Base-by-base conservation (phyloP, 2,797 vertebrate species). In the Diglossa cyanea region DNA sequence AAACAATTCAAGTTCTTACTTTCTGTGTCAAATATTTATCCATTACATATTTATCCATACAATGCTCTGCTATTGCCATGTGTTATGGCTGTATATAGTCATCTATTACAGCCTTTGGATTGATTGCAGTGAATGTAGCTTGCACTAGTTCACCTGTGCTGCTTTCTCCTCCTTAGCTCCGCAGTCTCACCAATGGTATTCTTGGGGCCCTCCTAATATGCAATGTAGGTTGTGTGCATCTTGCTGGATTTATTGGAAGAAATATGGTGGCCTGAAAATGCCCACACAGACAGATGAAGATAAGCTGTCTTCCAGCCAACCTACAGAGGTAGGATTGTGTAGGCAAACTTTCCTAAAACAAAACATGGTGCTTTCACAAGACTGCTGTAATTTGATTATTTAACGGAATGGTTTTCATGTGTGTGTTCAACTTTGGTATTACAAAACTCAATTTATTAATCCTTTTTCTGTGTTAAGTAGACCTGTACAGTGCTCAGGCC, bases 181-280 rank as follows among this genome's bases (percentile, higher is more conserved):
- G 94, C 99, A 99, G 94, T 99, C 99, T 73, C 98, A 99, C 89
- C 99, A 99, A 54, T 99, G 99, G 99, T 99, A 99, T 98, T 99
- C 99, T 31, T 99, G 99, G 99, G 99, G 99, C 40, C 99, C 99
- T 81, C 99, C 99, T 13, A 99, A 99, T 97, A 99, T 99, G 99
- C 99, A 99, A 6, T 99, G 99, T 96, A 98, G 99, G 81, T 97
- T 99, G 93, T 99, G 99, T 83, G 99, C 99, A 37, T 98, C 99
- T 94, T 99, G 99, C 97, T 99, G 99, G 99, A 99, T 99, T 97
- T 99, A 99, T 94, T 99, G 99, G 99, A 99, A 99, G 98, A 99
- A 99, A 96, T 99, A 99, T 1, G 99, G 99, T 75, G 99, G 99
- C 86, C 98, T 99, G 97, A 99, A 99, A 98, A 99, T 99, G 99